phyloP scores from a whole-genome alignment of 2,888 invertebrate genomes.

The Troilus luridus region DNA sequence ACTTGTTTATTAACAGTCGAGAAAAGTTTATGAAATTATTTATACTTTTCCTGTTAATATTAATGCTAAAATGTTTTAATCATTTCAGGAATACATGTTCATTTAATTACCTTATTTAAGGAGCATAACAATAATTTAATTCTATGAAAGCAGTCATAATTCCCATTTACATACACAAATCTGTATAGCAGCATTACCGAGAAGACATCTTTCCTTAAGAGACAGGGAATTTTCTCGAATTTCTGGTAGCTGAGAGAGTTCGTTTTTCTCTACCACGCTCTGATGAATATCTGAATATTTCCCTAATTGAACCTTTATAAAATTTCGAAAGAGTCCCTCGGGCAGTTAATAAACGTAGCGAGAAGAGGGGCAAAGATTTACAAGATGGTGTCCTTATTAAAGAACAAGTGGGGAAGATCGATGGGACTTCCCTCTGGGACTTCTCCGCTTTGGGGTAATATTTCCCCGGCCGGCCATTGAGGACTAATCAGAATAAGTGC shows the following conservation, averaged over 20 bases:
- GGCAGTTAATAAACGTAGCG: constrained; percentile 10
- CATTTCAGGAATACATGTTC: too few relatives aligned
- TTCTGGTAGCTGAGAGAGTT: not conserved
- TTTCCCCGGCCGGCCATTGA: not conserved
- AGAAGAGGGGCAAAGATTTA: not conserved
- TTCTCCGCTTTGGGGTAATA: not conserved
- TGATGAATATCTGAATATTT: constrained; percentile 21
- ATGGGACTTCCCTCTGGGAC: not conserved
- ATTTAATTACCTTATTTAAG: too few relatives aligned
- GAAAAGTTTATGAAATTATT: too few relatives aligned
- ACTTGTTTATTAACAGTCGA: too few relatives aligned
- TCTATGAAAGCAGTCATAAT: too few relatives aligned
- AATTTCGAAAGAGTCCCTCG: not conserved
- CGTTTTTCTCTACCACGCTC: not conserved
- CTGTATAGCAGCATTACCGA: not conserved
- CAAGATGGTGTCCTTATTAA: not conserved
- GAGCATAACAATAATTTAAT: too few relatives aligned
- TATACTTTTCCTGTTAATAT: too few relatives aligned
- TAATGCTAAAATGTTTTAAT: too few relatives aligned
- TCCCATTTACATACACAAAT: not conserved
- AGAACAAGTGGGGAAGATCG: not conserved
- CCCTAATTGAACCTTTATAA: constrained; percentile 22
- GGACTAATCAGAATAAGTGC: constrained; percentile 32
- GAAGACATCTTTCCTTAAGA: not conserved
- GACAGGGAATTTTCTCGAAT: not conserved